Evolutionary conservation across 1,140 invertebrate genomes (phyloP), one percentile per base, ranked within the genome.

Genomic region (Cryptotermes secundus): DNA sequence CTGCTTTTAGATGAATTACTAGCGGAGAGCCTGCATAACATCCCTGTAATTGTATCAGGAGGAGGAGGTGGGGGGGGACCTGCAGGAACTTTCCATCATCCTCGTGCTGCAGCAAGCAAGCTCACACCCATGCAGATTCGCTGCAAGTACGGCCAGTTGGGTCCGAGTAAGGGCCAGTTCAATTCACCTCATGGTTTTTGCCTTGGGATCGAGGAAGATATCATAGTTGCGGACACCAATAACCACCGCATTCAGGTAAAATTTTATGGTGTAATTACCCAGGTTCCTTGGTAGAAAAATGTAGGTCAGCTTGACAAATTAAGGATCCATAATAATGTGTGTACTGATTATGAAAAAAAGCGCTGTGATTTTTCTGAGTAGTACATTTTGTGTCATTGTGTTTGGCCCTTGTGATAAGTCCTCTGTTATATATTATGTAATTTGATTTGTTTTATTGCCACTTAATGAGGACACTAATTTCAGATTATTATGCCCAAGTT

Each of bases 101-200:
- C 80, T 10, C 84, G 84, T 45, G 83, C 79, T 53, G 83, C 84
- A 34, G 83, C 80, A 24, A 80, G 83, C 31, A 91, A 96, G 88
- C 92, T 95, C 22, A 94, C 94, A 10, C 93, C 95, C 4, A 96
- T 97, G 95, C 95, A 96, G 88, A 96, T 95, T 87, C 93, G 97
- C 80, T 96, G 94, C 89, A 99, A 98, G 90, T 99, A 99, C 92
- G 97, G 98, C 65, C 96, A 97, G 86, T 91, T 99, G 81, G 98
- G 98, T 59, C 95, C 96, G 80, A 94, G 94, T 42, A 97, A 97
- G 88, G 95, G 96, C 19, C 97, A 99, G 89, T 98, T 99, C 87
- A 98, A 97, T 90, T 98, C 97, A 24, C 98, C 98, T 1, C 97
- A 99, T 90, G 98, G 98, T 81, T 99, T 99, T 91, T 99, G 98